phyloP scores from a whole-genome alignment of 2,797 vertebrate genomes.

The Pempheris klunzingeri region DNA sequence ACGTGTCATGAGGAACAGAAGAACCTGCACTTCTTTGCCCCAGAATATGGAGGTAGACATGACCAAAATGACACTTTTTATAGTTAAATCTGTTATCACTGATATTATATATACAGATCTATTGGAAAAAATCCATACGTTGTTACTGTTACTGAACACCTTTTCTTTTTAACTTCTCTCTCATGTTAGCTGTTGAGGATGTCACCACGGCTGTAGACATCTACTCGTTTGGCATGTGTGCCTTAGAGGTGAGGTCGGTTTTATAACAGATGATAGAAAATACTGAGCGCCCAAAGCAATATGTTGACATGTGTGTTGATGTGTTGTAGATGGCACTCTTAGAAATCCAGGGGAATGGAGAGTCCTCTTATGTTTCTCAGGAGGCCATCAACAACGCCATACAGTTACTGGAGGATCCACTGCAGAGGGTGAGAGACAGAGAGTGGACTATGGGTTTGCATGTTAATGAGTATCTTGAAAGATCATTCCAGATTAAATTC shows the following conservation, averaged over 20 bases:
- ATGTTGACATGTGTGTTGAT: conserved; percentile 12
- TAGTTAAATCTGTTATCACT: not conserved
- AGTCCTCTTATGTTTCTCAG: conserved; percentile 93
- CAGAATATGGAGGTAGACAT: conserved; percentile 93
- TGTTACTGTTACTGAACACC: not conserved
- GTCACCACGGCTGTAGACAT: conserved; percentile 98
- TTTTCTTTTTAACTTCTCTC: conserved; percentile 8
- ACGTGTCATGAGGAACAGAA: conserved; percentile 96
- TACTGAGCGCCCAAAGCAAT: not conserved
- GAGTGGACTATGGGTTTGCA: not conserved
- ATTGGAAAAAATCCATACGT: not conserved
- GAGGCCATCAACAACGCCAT: conserved; percentile 97
- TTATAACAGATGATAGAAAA: not conserved
- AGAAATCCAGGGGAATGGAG: conserved; percentile 97
- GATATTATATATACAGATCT: not conserved
- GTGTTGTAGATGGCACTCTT: conserved; percentile 93
- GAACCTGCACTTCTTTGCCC: conserved; percentile 97
- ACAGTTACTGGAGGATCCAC: conserved; percentile 93
- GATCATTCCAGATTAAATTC: not conserved
- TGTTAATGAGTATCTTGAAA: not conserved
- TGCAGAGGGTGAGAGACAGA: conserved; percentile 90
- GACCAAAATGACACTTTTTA: not conserved
- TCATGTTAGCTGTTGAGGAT: conserved; percentile 89
- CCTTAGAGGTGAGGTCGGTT: conserved; percentile 89
- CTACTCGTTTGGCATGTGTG: conserved; percentile 99